A percentile compares a stretch with the other conserved stretches of the same genome.
Conservation (phyloP, 1,140 invertebrate species). For the Neotoxoptera formosana region DNA sequence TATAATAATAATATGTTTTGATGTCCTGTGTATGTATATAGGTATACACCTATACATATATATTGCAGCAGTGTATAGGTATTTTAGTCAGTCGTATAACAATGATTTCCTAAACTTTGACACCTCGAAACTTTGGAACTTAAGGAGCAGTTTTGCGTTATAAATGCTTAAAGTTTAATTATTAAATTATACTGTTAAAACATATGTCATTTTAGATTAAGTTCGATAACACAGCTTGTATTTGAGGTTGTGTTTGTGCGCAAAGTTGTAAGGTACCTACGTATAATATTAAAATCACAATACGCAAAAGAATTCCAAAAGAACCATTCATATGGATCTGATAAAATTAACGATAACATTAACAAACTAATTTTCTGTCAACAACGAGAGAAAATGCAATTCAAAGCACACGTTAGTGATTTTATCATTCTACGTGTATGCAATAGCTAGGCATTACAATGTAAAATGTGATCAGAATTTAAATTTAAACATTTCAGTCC, state of each 20-base stretch:
- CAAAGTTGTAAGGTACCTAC: not conserved
- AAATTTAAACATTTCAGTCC: not conserved
- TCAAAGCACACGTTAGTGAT: conserved; percentile 26
- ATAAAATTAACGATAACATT: not conserved
- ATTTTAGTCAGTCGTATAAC: not conserved
- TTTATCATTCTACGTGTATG: not conserved
- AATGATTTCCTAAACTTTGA: conserved; percentile 2
- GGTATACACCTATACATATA: not conserved
- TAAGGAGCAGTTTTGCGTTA: not conserved
- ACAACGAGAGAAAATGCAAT: not conserved
- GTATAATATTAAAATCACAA: not conserved
- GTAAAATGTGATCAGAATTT: not conserved
- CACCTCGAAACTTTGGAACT: not conserved
- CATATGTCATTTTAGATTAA: conserved; percentile 17
- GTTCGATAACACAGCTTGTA: not conserved
- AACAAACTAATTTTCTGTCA: not conserved
- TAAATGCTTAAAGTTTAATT: conserved; percentile 46
- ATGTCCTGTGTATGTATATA: not conserved
- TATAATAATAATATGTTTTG: no score
- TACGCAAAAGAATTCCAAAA: not conserved
- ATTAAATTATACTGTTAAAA: conserved; percentile 32
- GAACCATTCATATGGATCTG: not conserved
- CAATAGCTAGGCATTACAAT: not conserved
- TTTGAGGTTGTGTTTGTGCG: not conserved
- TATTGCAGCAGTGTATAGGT: not conserved